Conservation (phyloP, 1,140 invertebrate genomes). For the Meloidogyne hapla region DNA sequence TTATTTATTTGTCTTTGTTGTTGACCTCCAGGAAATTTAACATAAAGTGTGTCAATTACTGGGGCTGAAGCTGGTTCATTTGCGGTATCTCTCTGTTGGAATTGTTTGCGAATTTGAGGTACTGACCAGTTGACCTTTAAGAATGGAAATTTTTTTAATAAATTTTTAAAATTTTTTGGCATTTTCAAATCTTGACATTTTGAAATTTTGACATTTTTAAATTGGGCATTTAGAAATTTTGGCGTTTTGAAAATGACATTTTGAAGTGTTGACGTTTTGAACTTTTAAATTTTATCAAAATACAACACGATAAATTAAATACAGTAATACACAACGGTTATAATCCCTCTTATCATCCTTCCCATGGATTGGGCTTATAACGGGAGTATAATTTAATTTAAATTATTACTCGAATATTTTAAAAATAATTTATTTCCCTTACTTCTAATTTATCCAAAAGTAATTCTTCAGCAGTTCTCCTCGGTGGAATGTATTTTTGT, state of each 20-base stretch:
- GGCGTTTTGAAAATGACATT: background rate
- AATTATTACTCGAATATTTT: no score
- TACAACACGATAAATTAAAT: no score
- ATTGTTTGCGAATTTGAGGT: slow-evolving; percentile 28
- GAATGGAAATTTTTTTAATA: background rate
- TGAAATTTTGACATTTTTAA: no score
- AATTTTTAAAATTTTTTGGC: background rate
- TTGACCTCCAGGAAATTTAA: slow-evolving; percentile 15
- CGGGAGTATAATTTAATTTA: no score
- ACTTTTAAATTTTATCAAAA: background rate
- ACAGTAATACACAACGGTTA: no score
- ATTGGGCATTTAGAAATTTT: no score
- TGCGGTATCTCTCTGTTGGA: slow-evolving; percentile 31
- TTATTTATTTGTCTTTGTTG: background rate
- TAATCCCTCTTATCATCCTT: no score
- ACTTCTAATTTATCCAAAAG: slow-evolving; percentile 37
- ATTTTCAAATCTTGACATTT: background rate
- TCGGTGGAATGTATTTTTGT: slow-evolving; percentile 25
- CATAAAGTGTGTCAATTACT: slow-evolving; percentile 36
- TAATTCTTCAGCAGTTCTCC: slow-evolving; percentile 35
- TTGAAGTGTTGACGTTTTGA: no score
- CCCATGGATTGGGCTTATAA: no score
- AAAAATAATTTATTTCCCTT: no score
- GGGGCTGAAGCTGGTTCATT: slow-evolving; percentile 27
- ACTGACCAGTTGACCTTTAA: slow-evolving; percentile 41